These are phyloP conservation scores for Drosophila merina DNA, from an alignment of 2,888 invertebrate genomes.

Conservation along the genomic window DNA sequence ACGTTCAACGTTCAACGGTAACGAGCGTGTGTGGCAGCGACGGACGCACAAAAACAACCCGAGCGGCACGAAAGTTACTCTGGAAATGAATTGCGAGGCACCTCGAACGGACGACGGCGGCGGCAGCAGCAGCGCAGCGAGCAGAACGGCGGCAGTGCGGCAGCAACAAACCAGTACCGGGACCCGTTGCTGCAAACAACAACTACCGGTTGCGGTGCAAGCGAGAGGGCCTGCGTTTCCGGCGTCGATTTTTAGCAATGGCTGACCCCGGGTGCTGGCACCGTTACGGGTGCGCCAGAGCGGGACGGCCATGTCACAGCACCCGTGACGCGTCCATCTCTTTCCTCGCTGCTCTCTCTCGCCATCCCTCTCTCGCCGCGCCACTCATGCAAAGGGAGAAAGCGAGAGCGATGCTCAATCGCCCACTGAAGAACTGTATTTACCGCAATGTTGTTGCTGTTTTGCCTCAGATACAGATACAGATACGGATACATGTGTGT, in stretches of 20 bases:
- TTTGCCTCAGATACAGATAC: conserved; percentile 14
- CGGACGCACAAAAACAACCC: conserved; percentile 78
- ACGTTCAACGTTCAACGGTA: conserved; percentile 11
- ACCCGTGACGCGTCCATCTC: conserved; percentile 1
- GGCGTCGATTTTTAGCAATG: conserved; percentile 61
- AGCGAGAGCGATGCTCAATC: conserved; percentile 46
- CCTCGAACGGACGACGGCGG: conserved; percentile 61
- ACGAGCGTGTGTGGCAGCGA: conserved; percentile 58
- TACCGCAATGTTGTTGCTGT: conserved; percentile 73
- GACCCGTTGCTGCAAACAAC: conserved; percentile 19
- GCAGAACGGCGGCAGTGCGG: conserved; percentile 40
- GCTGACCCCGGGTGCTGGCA: conserved; percentile 45
- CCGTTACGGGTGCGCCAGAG: background rate
- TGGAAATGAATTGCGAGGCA: conserved; percentile 82
- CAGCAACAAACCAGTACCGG: conserved; percentile 68
- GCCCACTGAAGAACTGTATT: conserved; percentile 61
- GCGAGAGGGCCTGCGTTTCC: conserved; percentile 38
- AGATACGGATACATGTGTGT: conserved; percentile 2
- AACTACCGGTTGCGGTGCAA: conserved; percentile 20
- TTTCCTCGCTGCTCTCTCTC: background rate
- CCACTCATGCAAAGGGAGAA: conserved; percentile 11
- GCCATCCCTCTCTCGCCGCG: conserved; percentile 19
- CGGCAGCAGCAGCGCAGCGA: conserved; percentile 47
- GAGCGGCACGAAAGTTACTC: conserved; percentile 83
- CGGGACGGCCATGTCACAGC: conserved; percentile 27